Base-by-base conservation (phyloP, 2,113 vertebrate species). In the Chrysemys picta region DNA sequence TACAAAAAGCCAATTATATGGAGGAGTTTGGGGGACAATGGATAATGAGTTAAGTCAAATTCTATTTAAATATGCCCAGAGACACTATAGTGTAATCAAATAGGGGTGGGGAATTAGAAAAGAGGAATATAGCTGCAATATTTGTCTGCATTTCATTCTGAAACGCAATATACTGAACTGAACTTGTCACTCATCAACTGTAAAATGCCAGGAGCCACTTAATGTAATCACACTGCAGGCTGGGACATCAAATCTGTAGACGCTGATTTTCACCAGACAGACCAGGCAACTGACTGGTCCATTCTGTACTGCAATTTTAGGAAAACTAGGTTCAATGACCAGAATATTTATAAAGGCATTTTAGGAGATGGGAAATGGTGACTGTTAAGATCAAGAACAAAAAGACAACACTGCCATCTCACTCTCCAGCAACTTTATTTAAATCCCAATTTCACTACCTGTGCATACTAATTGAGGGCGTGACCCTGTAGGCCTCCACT, bases 51-150 rank as follows among this genome's bases (percentile, higher is more conserved):
- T 38, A 84, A 82, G 88, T 80, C 92, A 85, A 88, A 69, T 57
- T 85, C 94, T 65, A 35, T 82, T 85, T 82, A 42, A 85, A 79
- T 25, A 80, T 0, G 38, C 88, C 89, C 79, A 49, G 19, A 95
- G 76, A 96, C 93, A 90, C 93, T 84, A 82, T 35, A 78, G 85
- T 1, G 13, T 22, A 86, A 92, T 72, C 93, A 87, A 92, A 96
- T 0, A 2, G 81, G 85, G 59, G 82, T 0, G 50, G 93, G 79
- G 57, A 87, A 79, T 4, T 5, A 52, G 90, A 54, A 69, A 82
- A 80, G 80, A 31, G 91, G 88, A 69, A 53, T 29, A 65, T 83
- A 89, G 54, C 69, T 52, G 88, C 82, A 22, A 3, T 17, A 1
- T 50, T 75, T 87, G 9, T 53, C 75, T 78, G 75, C 22, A 0